A percentile compares a stretch with the other conserved stretches of the same genome.
Conservation (phyloP, 2,888 invertebrate species). For the Drosophila formosana region DNA sequence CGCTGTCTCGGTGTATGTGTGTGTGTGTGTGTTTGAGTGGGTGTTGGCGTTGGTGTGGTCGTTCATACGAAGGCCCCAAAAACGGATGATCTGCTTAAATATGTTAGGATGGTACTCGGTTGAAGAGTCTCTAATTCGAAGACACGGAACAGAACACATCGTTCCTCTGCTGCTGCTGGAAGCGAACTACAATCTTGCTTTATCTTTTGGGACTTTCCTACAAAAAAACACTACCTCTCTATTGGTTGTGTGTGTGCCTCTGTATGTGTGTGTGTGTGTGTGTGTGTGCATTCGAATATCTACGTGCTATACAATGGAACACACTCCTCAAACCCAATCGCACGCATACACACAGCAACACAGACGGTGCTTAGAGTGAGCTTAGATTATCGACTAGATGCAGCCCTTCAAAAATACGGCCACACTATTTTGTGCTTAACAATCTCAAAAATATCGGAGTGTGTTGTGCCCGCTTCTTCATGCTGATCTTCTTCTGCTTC, state of each 20-base stretch:
- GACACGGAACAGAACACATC: slow-evolving; percentile 3
- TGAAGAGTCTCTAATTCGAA: slow-evolving; percentile 10
- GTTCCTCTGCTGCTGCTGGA: not conserved
- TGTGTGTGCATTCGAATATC: slow-evolving; percentile 33
- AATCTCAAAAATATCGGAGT: slow-evolving; percentile 53
- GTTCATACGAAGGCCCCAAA: slow-evolving; percentile 24
- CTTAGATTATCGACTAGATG: slow-evolving; percentile 12
- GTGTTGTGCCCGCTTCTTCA: slow-evolving; percentile 14
- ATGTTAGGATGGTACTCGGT: too few species aligned
- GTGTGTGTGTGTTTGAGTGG: slow-evolving; percentile 2
- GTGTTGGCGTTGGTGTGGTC: not conserved
- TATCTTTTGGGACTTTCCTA: slow-evolving; percentile 13
- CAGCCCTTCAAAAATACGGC: slow-evolving; percentile 29
- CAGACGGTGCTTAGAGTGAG: slow-evolving; percentile 5
- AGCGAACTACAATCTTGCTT: not conserved
- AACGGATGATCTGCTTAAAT: slow-evolving; percentile 3
- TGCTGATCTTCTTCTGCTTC: slow-evolving; percentile 34
- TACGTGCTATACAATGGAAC: slow-evolving; percentile 64
- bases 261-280: slow-evolving; percentile 2
- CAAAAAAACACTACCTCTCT: slow-evolving; percentile 4
- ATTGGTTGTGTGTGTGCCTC: slow-evolving; percentile 1
- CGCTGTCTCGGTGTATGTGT: not conserved
- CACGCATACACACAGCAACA: slow-evolving; percentile 35
- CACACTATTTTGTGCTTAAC: slow-evolving; percentile 47
- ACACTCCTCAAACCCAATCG: slow-evolving; percentile 8